A percentile compares a stretch with the other conserved stretches of the same genome.
phyloP scores from a whole-genome alignment of 2,888 invertebrate genomes.

The Scaeva pyrastri region DNA sequence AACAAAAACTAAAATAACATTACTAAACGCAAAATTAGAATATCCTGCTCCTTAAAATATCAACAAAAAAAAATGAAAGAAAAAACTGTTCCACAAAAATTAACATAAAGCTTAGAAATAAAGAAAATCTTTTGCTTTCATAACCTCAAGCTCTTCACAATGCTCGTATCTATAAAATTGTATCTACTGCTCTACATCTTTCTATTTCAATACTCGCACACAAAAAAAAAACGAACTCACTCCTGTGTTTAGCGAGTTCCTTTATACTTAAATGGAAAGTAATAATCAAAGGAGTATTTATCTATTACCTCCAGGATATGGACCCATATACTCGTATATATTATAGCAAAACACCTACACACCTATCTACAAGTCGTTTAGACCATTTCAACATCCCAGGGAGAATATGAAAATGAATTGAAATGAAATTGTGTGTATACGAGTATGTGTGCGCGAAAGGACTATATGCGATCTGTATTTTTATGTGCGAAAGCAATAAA shows the following conservation, averaged over 20 bases:
- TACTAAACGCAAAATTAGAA: slow-evolving; percentile 53
- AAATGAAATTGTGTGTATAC: slow-evolving; percentile 58
- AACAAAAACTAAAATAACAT: slow-evolving; percentile 27
- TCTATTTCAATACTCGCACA: not conserved
- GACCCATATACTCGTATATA: slow-evolving; percentile 41
- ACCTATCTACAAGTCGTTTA: not conserved
- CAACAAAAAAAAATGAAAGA: slow-evolving; percentile 25
- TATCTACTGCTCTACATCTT: slow-evolving; percentile 72
- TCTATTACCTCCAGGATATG: slow-evolving; percentile 74
- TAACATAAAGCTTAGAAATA: slow-evolving; percentile 56
- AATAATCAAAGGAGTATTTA: slow-evolving; percentile 74
- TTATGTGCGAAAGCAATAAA: slow-evolving; percentile 72
- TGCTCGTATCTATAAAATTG: slow-evolving; percentile 49
- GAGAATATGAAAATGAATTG: slow-evolving; percentile 57
- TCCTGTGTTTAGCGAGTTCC: slow-evolving; percentile 10
- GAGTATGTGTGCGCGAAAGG: slow-evolving; percentile 45
- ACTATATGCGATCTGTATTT: slow-evolving; percentile 32
- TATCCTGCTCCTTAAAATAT: slow-evolving; percentile 30
- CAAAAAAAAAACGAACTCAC: not conserved
- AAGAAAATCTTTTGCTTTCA: slow-evolving; percentile 44
- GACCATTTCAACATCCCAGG: not conserved
- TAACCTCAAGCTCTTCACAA: slow-evolving; percentile 47
- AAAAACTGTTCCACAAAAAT: slow-evolving; percentile 55
- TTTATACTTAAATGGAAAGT: slow-evolving; percentile 64
- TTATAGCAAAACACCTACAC: not conserved